A percentile compares a stretch with the other conserved stretches of the same genome.
Evolutionary conservation across 2,888 invertebrate species (phyloP).

Genomic region (Synergus japonicus): DNA sequence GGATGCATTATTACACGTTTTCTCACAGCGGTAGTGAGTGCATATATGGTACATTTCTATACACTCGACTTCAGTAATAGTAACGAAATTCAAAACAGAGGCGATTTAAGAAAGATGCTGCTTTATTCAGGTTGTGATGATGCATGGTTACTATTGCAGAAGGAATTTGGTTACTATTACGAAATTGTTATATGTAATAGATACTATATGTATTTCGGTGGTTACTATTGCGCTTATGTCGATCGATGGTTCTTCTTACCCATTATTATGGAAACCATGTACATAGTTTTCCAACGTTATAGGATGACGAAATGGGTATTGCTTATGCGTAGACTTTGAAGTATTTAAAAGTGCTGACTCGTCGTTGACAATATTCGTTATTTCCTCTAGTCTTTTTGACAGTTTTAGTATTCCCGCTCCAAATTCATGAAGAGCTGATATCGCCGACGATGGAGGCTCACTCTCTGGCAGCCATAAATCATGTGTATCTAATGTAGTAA

Average conservation of each 20-base stretch:
- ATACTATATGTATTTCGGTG: too few species aligned
- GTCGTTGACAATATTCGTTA: slow-evolving; percentile 69
- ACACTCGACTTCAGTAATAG: too few species aligned
- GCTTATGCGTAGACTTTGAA: slow-evolving; percentile 46
- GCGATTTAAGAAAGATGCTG: too few species aligned
- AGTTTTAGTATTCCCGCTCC: slow-evolving; percentile 92
- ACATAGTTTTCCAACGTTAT: slow-evolving; percentile 57
- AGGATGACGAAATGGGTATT: slow-evolving; percentile 57
- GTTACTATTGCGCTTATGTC: too few species aligned
- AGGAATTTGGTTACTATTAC: too few species aligned
- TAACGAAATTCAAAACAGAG: too few species aligned
- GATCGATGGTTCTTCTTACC: slow-evolving; percentile 57
- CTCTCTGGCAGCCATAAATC: slow-evolving; percentile 88
- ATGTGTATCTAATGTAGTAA: slow-evolving; percentile 90
- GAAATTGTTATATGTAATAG: too few species aligned
- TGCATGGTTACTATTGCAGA: too few species aligned
- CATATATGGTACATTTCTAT: too few species aligned
- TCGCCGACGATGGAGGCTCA: slow-evolving; percentile 87
- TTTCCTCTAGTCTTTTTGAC: slow-evolving; percentile 88
- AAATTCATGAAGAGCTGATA: slow-evolving; percentile 91
- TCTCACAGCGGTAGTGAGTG: too few species aligned
- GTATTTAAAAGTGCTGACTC: background rate
- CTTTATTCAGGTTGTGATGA: too few species aligned
- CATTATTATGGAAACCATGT: slow-evolving; percentile 65
- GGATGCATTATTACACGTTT: too few species aligned